A percentile compares a stretch with the other conserved stretches of the same genome.
Evolutionary conservation across 1,140 invertebrate genomes (phyloP).

Genomic region (Neotoxoptera formosana): DNA sequence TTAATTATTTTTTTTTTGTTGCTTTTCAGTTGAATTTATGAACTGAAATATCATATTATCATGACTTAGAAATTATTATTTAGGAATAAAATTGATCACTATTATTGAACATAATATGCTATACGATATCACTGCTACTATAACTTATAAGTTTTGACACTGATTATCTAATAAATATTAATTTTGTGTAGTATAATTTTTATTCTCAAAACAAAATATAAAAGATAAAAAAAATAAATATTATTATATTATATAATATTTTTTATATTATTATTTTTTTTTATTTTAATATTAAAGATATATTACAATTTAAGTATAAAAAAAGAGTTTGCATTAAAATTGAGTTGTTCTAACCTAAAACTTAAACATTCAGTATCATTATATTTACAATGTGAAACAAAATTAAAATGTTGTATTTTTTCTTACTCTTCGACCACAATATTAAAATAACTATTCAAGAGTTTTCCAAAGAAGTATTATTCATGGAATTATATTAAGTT

Average conservation of each 20-base stretch:
- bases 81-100: no score
- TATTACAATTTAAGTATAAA: not conserved
- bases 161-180: not conserved
- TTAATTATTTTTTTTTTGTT: not conserved
- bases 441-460: not conserved
- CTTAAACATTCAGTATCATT: not conserved
- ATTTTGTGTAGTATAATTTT: not conserved
- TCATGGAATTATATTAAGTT: not conserved
- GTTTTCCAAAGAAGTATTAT: not conserved
- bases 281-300: not conserved
- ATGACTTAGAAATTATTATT: no score
- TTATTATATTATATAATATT: no score
- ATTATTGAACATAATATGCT: no score
- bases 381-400: not conserved
- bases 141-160: not conserved
- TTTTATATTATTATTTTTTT: no score
- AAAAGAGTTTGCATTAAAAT: not conserved
- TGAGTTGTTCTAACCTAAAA: not conserved
- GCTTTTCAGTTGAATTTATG: no score
- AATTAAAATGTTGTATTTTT: not conserved
- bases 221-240: no score
- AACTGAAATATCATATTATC: not conserved
- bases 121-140: no score
- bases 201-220: not conserved
- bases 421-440: not conserved